Percentiles rank a stretch among this genome's conserved stretches.
phyloP scores from a whole-genome alignment of 2,888 invertebrate genomes.

The Brachyptera putata region DNA sequence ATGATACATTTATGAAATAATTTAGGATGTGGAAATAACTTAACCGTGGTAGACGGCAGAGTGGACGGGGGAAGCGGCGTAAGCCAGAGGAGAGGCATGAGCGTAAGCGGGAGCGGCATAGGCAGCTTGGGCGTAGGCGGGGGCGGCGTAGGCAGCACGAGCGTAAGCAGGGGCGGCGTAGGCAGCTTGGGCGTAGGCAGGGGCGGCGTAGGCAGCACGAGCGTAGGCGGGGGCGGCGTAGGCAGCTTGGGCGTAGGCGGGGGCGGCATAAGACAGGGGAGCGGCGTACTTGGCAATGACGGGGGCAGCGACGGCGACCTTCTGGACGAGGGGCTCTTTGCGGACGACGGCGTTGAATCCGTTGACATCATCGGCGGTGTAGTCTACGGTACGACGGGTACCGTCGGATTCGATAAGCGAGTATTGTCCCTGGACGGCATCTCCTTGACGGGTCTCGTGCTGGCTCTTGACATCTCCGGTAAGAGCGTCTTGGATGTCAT shows the following conservation, averaged over 20 bases:
- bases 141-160: conserved; percentile 40
- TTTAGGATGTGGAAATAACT: background rate
- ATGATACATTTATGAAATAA: background rate
- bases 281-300: conserved; percentile 19
- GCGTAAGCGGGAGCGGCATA: conserved; percentile 8
- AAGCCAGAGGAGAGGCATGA: background rate
- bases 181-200: background rate
- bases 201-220: conserved; percentile 40
- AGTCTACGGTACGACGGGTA: conserved; percentile 30
- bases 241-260: conserved; percentile 38
- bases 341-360: conserved; percentile 34
- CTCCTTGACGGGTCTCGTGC: conserved; percentile 30
- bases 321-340: conserved; percentile 18
- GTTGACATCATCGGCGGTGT: conserved; percentile 32
- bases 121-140: background rate
- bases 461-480: conserved; percentile 33
- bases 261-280: conserved; percentile 16
- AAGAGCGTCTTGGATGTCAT: conserved; percentile 28
- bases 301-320: conserved; percentile 25
- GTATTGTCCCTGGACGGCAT: conserved; percentile 31
- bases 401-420: conserved; percentile 31
- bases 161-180: conserved; percentile 38
- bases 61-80: background rate
- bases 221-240: conserved; percentile 40
- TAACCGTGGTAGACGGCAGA: background rate